phyloP scores from a whole-genome alignment of 2,113 vertebrate genomes.

The Pitta sordida region DNA sequence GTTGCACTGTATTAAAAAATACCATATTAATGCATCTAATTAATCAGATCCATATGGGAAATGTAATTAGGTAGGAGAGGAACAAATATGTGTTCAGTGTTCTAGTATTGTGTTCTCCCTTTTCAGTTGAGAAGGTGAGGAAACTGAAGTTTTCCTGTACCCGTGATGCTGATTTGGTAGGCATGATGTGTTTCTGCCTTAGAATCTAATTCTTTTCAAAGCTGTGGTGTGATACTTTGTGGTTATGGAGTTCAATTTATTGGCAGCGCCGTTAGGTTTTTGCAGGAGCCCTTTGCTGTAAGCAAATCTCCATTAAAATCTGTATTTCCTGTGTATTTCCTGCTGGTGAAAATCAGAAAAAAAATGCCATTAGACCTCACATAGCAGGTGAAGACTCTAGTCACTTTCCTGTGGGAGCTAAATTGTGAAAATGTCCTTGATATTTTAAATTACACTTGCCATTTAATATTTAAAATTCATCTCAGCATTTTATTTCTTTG shows the following conservation, averaged over 20 bases:
- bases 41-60: neutral
- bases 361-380: neutral
- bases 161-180: neutral
- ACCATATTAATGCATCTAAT: neutral
- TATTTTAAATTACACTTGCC: neutral
- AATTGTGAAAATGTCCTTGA: neutral
- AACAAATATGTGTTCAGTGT: neutral
- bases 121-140: neutral
- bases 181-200: neutral
- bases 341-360: neutral
- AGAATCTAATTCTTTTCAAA: neutral
- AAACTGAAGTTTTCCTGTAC: neutral
- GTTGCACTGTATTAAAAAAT: neutral
- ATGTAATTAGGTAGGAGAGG: neutral
- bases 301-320: neutral
- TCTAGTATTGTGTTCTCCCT: accelerated
- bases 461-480: neutral
- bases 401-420: neutral
- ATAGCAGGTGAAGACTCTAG: neutral
- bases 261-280: neutral
- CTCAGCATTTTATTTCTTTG: neutral
- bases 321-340: neutral
- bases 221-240: neutral
- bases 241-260: neutral
- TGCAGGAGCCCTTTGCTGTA: neutral